A percentile compares a stretch with the other conserved stretches of the same genome.
Conservation (phyloP, 2,888 invertebrate species). For the Stramonita haemastoma region DNA sequence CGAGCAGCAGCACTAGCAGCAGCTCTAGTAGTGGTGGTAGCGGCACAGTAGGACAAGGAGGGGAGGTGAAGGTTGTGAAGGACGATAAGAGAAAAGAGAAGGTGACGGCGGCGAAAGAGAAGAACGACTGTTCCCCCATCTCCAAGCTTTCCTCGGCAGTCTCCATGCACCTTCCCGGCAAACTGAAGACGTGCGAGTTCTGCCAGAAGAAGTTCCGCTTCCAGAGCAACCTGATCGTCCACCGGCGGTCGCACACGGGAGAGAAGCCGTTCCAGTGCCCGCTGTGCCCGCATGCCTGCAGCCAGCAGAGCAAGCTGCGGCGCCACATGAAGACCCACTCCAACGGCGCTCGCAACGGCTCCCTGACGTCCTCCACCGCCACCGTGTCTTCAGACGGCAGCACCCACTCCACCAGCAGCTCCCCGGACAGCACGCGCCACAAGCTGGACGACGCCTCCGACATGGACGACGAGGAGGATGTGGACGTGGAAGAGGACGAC, state of each 20-base stretch:
- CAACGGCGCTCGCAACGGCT: slow-evolving; percentile 48
- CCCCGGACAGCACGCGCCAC: slow-evolving; percentile 61
- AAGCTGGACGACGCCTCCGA: slow-evolving; percentile 86
- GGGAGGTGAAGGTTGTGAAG: not conserved
- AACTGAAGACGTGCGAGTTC: slow-evolving; percentile 86
- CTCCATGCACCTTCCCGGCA: slow-evolving; percentile 22
- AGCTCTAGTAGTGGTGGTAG: not conserved
- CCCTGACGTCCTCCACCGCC: slow-evolving; percentile 47
- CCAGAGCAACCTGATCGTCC: slow-evolving; percentile 94
- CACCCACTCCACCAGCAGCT: slow-evolving; percentile 69
- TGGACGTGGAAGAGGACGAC: slow-evolving; percentile 87
- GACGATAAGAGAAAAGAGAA: slow-evolving; percentile 12
- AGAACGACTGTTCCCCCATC: slow-evolving; percentile 11
- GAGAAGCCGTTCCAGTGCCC: slow-evolving; percentile 93
- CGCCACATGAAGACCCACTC: slow-evolving; percentile 92
- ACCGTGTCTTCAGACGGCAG: slow-evolving; percentile 69
- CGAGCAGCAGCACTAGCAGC: not conserved
- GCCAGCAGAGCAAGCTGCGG: slow-evolving; percentile 92
- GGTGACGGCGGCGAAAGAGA: not conserved
- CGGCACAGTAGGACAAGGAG: not conserved
- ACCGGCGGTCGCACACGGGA: slow-evolving; percentile 95
- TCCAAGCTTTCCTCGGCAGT: slow-evolving; percentile 26
- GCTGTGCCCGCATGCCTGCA: slow-evolving; percentile 92
- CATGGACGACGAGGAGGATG: slow-evolving; percentile 85
- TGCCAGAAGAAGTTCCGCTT: slow-evolving; percentile 96